phyloP scores from a whole-genome alignment of 2,797 vertebrate species.

The Chelonia mydas region DNA sequence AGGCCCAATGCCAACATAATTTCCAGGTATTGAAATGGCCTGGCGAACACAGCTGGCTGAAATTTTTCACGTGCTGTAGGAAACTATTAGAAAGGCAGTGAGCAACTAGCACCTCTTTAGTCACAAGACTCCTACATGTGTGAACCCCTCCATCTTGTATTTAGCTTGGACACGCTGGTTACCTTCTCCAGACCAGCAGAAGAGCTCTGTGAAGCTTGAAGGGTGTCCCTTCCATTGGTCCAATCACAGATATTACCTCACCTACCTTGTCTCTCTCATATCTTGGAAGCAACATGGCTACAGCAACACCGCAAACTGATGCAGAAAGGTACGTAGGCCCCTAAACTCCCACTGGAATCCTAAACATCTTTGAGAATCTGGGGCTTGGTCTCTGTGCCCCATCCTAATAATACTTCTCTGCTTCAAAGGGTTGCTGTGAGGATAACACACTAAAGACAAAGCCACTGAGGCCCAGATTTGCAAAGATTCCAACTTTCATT shows the following conservation, averaged over 20 bases:
- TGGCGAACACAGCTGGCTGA: constrained; percentile 27
- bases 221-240: background rate
- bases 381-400: background rate
- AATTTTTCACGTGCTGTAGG: constrained; percentile 21
- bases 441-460: background rate
- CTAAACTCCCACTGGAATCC: background rate
- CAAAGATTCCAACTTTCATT: background rate
- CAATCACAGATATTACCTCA: background rate
- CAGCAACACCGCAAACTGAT: background rate
- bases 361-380: background rate
- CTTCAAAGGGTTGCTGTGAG: background rate
- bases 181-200: background rate
- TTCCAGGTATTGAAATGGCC: constrained; percentile 12
- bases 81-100: background rate
- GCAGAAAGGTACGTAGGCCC: background rate
- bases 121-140: background rate
- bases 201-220: background rate
- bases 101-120: background rate
- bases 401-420: background rate
- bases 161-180: background rate
- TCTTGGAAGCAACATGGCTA: background rate
- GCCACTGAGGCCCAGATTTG: background rate
- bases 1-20: constrained; percentile 31
- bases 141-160: background rate
- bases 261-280: background rate